These are phyloP conservation scores for Dasysyrphus albostriatus DNA, from an alignment of 2,888 invertebrate species.

Conservation along the genomic window DNA sequence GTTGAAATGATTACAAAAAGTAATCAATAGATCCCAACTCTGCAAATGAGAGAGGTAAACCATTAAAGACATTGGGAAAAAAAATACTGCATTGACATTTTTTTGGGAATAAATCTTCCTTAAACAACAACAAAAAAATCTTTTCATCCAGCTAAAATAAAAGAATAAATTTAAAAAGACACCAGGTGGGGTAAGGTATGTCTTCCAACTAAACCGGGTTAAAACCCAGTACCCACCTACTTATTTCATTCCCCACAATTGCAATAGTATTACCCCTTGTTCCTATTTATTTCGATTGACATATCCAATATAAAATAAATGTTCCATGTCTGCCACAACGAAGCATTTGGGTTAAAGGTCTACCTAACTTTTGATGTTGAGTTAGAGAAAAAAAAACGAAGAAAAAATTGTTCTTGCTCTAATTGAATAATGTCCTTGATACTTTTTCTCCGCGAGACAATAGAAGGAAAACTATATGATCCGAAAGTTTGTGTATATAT, in stretches of 20 bases:
- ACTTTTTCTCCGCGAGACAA: conserved; percentile 37
- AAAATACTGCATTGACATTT: too few relatives aligned
- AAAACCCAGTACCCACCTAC: neutral
- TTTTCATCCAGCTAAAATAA: too few relatives aligned
- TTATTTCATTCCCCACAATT: neutral
- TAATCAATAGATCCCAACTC: too few relatives aligned
- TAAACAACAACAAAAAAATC: too few relatives aligned
- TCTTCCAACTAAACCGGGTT: neutral
- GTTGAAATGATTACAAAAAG: too few relatives aligned
- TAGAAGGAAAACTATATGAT: conserved; percentile 19
- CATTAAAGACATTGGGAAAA: too few relatives aligned
- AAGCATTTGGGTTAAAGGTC: conserved; percentile 9
- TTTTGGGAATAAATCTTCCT: too few relatives aligned
- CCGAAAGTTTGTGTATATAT: conserved; percentile 46
- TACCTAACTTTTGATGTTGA: conserved; percentile 24
- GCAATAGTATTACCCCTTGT: neutral
- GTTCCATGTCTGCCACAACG: conserved; percentile 12
- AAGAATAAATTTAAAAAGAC: too few relatives aligned
- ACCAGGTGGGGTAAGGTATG: neutral
- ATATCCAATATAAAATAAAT: conserved; percentile 15
- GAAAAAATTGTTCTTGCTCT: conserved; percentile 10
- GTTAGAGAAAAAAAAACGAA: neutral
- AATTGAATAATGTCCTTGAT: conserved; percentile 53
- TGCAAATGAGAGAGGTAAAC: too few relatives aligned
- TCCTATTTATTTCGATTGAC: conserved; percentile 2